Percentiles rank a stretch among this genome's conserved stretches.
phyloP scores from a whole-genome alignment of 1,140 invertebrate species.

The Pogonus chalceus region DNA sequence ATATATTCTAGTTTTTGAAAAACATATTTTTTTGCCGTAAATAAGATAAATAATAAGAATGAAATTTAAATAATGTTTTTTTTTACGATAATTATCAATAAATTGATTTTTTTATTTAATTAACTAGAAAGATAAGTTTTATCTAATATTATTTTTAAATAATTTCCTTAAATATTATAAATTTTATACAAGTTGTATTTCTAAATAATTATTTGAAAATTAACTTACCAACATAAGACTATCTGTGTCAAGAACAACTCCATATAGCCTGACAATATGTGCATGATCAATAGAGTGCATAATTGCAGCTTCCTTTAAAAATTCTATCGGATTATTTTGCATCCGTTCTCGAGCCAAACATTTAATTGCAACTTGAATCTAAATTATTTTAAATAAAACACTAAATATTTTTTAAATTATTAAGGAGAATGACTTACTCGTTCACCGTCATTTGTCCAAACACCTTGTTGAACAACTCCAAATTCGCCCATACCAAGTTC shows the following conservation, averaged over 20 bases:
- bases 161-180: too few relatives aligned
- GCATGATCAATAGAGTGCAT: conserved; percentile 97
- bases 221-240: conserved; percentile 79
- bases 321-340: conserved; percentile 92
- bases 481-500: conserved; percentile 94
- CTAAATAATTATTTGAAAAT: conserved; percentile 1
- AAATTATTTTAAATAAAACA: conserved; percentile 15
- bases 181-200: too few relatives aligned
- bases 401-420: neutral
- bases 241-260: conserved; percentile 90
- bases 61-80: too few relatives aligned
- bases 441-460: conserved; percentile 93
- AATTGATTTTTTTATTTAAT: too few relatives aligned
- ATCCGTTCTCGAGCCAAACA: conserved; percentile 87
- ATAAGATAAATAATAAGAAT: too few relatives aligned
- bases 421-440: conserved; percentile 32
- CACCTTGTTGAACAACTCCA: conserved; percentile 93
- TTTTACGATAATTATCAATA: too few relatives aligned
- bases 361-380: conserved; percentile 96
- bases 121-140: too few relatives aligned
- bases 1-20: too few relatives aligned
- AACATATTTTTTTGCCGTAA: too few relatives aligned
- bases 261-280: conserved; percentile 92
- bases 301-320: conserved; percentile 94
- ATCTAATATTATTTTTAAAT: too few relatives aligned